Base-by-base conservation (phyloP, 2,888 invertebrate species). In the Eulithis prunata region DNA sequence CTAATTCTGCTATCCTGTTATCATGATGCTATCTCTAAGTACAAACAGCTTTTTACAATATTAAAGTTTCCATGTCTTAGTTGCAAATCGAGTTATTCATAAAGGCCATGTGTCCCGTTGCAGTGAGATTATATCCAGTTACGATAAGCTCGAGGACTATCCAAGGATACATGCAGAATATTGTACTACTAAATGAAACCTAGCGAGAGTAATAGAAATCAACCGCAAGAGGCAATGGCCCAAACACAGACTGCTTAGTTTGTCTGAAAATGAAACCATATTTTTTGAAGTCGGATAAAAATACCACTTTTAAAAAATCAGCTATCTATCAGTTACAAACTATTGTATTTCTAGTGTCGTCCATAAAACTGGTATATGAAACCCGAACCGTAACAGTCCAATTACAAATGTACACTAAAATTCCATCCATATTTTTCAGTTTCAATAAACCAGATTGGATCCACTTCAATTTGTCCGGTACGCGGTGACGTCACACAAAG, bases 81-180 rank as follows among this genome's bases (percentile, higher is more conserved):
- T 38, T 32, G 46, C 41, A 64, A 68, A 68, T 57, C 54, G 57
- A 64, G 46, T 68, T 64, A 64, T 53, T 38, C 56, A 21, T 41
- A 21, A 58, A 59, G 41, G n/a, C 28, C 12, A 13, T 57, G 14
- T 49, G 38, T n/a, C 55, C 55, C 10, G 49, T 46, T 55, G 51
- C 52, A 65, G 56, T 62, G 11, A 36, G 46, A 52, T 45, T 57
- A 62, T 49, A 21, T 55, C 41, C 46, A 32, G 6, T 5, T 38
- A 57, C 1, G 45, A 38, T 28, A 51, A 52, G 13, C 52, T 45
- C 11, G n/a, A 38, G 28, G 12, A 54, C 46, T n/a, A 41, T 41
- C 4, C 41, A 1, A 38, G 38, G 38, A 41, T 13, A 1, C 12
- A 41, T 54, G 47, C 13, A 14, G 5, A 32, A 32, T 41, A 54